Conservation (phyloP, 2,888 invertebrate genomes). For the Mythimna vitellina region DNA sequence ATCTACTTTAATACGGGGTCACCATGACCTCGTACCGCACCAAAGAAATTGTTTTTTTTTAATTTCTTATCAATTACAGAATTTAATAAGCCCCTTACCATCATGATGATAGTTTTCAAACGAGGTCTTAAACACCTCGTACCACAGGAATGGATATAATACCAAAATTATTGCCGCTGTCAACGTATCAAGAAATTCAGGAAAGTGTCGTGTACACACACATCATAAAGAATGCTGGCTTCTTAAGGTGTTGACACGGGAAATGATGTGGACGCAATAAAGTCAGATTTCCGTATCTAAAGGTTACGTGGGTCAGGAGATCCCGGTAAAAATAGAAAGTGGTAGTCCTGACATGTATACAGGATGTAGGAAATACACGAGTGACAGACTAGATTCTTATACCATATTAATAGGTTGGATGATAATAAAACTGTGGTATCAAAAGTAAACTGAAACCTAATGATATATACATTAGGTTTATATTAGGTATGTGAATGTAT, state of each 20-base stretch:
- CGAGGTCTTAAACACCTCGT: too few species aligned
- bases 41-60: too few species aligned
- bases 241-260: conserved; percentile 9
- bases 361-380: neutral
- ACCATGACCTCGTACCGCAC: too few species aligned
- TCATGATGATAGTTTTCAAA: too few species aligned
- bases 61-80: too few species aligned
- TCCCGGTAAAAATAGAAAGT: conserved; percentile 43
- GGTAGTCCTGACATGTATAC: neutral
- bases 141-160: too few species aligned
- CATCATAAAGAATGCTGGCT: neutral
- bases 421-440: neutral
- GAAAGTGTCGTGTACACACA: neutral
- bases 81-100: too few species aligned
- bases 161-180: too few species aligned
- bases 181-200: neutral
- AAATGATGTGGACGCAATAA: conserved; percentile 25
- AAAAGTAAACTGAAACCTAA: too few species aligned
- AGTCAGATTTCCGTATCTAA: conserved; percentile 19
- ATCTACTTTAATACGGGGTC: too few species aligned
- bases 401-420: neutral
- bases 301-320: conserved; percentile 23
- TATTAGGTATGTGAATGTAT: too few species aligned
- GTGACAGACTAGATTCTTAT: neutral
- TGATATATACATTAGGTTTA: too few species aligned